Evolutionary conservation across 2,113 vertebrate species (phyloP), one percentile per base, ranked within the genome.

Genomic region (Oreochromis tanganicae): DNA sequence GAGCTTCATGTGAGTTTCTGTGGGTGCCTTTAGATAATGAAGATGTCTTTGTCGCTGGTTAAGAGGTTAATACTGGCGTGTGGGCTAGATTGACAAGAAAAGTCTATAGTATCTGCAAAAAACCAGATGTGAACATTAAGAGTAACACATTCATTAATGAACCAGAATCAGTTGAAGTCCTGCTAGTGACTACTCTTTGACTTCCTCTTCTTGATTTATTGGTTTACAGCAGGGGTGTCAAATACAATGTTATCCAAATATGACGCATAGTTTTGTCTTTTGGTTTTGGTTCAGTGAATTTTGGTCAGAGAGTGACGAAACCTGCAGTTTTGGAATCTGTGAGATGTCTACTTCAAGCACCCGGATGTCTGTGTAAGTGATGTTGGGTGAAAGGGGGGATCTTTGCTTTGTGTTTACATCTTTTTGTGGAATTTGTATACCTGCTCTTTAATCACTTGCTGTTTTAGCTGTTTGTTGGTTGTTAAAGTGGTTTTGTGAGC

Each of bases 1-100:
- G 80, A 87, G 87, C 82, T 87, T 83, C 61, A 75, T 14, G 48
- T 80, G 83, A 79, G 56, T 80, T 81, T 85, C 29, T 82, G 36
- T 29, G 17, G 87, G 46, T 81, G 92, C 24, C 34, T 89, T 85
- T 78, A 89, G 84, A 66, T 43, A 59, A 79, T 38, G 14, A 73
- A 80, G 52, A 85, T 59, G 82, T 89, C 43, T 32, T 10, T 50
- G 82, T 68, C 7, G 85, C 79, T 83, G 80, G 83, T 54, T 83
- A 24, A 82, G 78, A 80, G 52, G 82, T 87, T 68, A 85, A 57
- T 56, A 78, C 29, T 78, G 7, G 7, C 17, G 12, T 66, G 54
- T 43, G 68, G 38, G 52, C 27, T 36, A 38, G 66, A 75, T 34
- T 68, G 54, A 85, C 41, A 52, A 55, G 75, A 59, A 63, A 16